These are phyloP conservation scores for Colistium nudipinnis DNA, from an alignment of 2,113 vertebrate species.

Conservation along the genomic window DNA sequence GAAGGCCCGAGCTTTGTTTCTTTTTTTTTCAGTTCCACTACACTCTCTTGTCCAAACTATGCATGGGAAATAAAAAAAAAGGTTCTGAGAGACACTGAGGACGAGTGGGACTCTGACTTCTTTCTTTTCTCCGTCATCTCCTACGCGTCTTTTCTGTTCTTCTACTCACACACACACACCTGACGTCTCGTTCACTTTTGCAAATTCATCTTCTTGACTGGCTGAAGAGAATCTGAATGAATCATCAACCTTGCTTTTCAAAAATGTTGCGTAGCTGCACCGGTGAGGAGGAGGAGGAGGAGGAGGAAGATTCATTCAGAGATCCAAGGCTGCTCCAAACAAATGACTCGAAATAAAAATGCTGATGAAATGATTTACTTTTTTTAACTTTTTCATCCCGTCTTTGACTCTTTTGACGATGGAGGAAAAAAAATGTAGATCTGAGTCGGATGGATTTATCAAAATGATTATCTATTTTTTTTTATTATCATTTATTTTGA, in stretches of 20 bases:
- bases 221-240: constrained; percentile 40
- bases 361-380: too few species aligned
- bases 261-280: background rate
- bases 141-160: background rate
- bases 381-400: too few species aligned
- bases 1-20: constrained; percentile 39
- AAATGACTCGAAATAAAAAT: constrained; percentile 1
- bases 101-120: constrained; percentile 37
- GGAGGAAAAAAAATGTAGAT: too few species aligned
- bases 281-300: background rate
- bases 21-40: constrained; percentile 79
- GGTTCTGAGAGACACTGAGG: constrained; percentile 81
- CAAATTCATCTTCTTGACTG: too few species aligned
- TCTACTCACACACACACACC: background rate
- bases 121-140: too few species aligned
- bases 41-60: constrained; percentile 87
- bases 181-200: background rate
- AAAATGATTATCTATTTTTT: too few species aligned
- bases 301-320: background rate
- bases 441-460: too few species aligned
- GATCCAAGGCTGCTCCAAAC: constrained; percentile 38
- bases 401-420: too few species aligned
- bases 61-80: constrained; percentile 87
- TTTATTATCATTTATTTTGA: too few species aligned
- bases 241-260: constrained; percentile 49